Evolutionary conservation across 92 coral and sea anemone species (phyloP).

Genomic region (Muricea muricata): DNA sequence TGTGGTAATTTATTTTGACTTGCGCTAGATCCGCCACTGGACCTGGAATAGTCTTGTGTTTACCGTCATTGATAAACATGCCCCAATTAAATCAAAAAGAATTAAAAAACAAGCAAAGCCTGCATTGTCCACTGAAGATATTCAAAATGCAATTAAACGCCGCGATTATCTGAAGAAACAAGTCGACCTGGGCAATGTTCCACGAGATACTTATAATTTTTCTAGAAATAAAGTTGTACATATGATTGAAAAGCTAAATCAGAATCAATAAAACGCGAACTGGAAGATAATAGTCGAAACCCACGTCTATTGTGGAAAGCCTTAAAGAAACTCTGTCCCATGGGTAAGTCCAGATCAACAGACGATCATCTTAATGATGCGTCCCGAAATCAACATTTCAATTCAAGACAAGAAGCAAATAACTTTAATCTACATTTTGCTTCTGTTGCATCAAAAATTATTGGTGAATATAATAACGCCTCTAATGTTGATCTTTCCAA

Average conservation of each 20-base stretch:
- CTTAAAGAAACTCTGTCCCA: too few relatives aligned
- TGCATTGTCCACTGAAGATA: constrained; percentile 41
- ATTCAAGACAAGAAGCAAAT: constrained; percentile 27
- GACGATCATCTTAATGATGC: too few relatives aligned
- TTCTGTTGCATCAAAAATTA: background rate
- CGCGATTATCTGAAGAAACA: constrained; percentile 53
- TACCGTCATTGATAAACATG: constrained; percentile 28
- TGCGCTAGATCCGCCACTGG: too few relatives aligned
- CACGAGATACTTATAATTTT: constrained; percentile 39
- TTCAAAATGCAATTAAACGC: constrained; percentile 33
- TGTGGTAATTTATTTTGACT: too few relatives aligned
- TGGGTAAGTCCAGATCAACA: too few relatives aligned
- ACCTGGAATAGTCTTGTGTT: background rate
- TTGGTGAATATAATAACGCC: background rate
- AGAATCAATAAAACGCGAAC: constrained; percentile 26
- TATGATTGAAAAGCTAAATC: constrained; percentile 55
- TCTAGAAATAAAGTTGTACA: constrained; percentile 61
- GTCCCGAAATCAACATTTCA: constrained; percentile 31
- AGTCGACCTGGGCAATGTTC: constrained; percentile 45
- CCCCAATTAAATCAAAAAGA: constrained; percentile 44
- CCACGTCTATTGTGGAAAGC: too few relatives aligned
- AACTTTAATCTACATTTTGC: constrained; percentile 49
- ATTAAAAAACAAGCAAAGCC: constrained; percentile 47
- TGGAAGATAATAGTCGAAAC: too few relatives aligned
- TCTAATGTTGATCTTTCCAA: too few relatives aligned